phyloP scores from a whole-genome alignment of 2,113 vertebrate genomes.

The human region GRCh38 chr18:63416501-63417000 shows the following conservation, averaged over 20 bases:
- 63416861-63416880: neutral
- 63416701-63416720: neutral
- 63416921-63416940: too few relatives aligned
- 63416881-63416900: neutral
- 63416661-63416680: neutral
- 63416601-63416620: too few relatives aligned
- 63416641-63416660: neutral
- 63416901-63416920: neutral
- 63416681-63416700: neutral
- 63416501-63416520: neutral
- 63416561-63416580: neutral
- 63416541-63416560: neutral
- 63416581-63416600: neutral
- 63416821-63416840: neutral
- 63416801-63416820: neutral
- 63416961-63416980: rapidly evolving
- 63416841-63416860: neutral
- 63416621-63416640: rapidly evolving
- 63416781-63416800: neutral
- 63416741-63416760: neutral
- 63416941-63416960: rapidly evolving
- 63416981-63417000: neutral
- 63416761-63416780: neutral
- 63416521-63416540: neutral
- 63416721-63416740: neutral